Conservation (phyloP, 2,113 vertebrate genomes). For the Sciurus niger region DNA sequence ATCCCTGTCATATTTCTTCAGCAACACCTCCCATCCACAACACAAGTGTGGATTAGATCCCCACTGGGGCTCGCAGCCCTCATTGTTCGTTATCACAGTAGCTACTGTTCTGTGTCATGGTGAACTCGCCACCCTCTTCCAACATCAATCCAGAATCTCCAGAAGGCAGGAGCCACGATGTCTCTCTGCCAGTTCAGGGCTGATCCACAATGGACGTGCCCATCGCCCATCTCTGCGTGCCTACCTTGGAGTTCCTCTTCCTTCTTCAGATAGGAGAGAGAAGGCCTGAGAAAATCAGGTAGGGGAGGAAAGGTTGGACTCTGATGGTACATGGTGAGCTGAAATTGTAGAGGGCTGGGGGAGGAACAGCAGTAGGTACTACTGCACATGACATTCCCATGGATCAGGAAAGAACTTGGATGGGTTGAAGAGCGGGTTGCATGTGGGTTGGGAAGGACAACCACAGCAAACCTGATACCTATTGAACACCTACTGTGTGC, state of each 20-base stretch:
- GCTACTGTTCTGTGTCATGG: accelerated
- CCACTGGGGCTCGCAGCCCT: background rate
- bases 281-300: background rate
- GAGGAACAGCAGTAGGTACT: background rate
- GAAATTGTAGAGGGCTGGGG: background rate
- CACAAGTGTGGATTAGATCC: accelerated
- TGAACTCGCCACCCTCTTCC: background rate
- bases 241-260: background rate
- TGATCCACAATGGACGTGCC: background rate
- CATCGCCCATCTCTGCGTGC: accelerated
- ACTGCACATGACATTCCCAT: accelerated
- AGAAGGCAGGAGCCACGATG: background rate
- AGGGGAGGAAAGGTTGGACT: background rate
- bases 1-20: background rate
- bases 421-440: background rate
- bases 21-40: background rate
- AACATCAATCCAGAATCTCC: background rate
- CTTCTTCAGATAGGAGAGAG: background rate
- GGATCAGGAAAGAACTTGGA: background rate
- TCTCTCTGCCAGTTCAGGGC: background rate
- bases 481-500: background rate
- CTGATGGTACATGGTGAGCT: background rate
- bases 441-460: background rate
- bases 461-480: background rate
- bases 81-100: background rate